Conservation (phyloP, 2,113 vertebrate genomes). For the Pseudopodoces humilis region DNA sequence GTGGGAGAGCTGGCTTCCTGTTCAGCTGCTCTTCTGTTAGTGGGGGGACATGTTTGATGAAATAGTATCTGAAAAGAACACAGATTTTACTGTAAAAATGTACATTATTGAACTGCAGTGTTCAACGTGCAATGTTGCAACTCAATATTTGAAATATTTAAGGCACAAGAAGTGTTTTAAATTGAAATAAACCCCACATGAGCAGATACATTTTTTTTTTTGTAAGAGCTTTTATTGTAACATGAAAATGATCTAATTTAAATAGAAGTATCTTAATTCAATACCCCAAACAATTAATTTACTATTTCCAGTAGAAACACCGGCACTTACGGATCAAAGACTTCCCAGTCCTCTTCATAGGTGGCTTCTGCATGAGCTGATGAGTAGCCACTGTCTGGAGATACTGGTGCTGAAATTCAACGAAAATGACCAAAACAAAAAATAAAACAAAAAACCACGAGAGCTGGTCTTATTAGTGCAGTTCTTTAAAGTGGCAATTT, state of each 20-base stretch:
- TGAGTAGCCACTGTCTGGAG: slow-evolving; percentile 89
- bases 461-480: slow-evolving; percentile 59
- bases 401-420: slow-evolving; percentile 85
- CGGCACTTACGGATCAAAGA: slow-evolving; percentile 96
- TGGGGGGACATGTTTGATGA: slow-evolving; percentile 98
- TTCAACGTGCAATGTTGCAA: neutral
- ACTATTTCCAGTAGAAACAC: neutral
- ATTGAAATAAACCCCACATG: neutral
- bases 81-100: neutral
- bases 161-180: neutral
- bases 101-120: neutral
- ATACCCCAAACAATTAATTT: neutral
- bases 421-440: slow-evolving; percentile 51
- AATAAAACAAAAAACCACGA: slow-evolving; percentile 41
- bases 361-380: slow-evolving; percentile 90
- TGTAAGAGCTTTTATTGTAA: neutral
- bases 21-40: slow-evolving; percentile 98
- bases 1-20: slow-evolving; percentile 93
- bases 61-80: slow-evolving; percentile 87
- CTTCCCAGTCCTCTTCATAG: slow-evolving; percentile 99
- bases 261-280: neutral
- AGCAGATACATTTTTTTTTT: neutral
- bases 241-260: neutral
- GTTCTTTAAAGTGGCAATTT: neutral
- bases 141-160: neutral